These are phyloP conservation scores for Sander lucioperca DNA, from an alignment of 2,113 vertebrate genomes.

Conservation along the genomic window DNA sequence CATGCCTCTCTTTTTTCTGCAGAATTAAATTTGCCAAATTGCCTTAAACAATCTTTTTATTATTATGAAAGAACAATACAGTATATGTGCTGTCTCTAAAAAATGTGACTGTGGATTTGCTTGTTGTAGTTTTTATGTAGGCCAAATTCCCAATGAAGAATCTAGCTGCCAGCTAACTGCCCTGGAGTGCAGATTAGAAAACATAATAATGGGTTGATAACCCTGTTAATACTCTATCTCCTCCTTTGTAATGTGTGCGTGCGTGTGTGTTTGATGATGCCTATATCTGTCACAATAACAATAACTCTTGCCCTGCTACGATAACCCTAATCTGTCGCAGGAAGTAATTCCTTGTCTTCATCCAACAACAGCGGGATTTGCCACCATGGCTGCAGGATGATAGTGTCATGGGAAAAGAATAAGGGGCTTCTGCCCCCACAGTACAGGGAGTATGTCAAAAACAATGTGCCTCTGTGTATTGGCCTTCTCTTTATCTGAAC, in stretches of 20 bases:
- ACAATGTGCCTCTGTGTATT: conserved; percentile 56
- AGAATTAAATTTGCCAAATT: conserved; percentile 26
- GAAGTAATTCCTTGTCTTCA: conserved; percentile 79
- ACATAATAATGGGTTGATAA: conserved; percentile 63
- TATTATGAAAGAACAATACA: conserved; percentile 26
- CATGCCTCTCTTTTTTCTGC: not conserved
- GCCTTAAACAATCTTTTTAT: conserved; percentile 21
- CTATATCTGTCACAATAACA: conserved; percentile 68
- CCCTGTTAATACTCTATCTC: conserved; percentile 57
- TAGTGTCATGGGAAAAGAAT: conserved; percentile 75
- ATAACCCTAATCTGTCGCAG: conserved; percentile 81
- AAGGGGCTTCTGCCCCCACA: conserved; percentile 61
- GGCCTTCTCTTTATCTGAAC: conserved; percentile 58
- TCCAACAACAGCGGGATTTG: conserved; percentile 76
- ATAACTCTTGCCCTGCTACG: conserved; percentile 63
- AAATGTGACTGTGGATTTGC: conserved; percentile 32
- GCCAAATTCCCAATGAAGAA: conserved; percentile 59
- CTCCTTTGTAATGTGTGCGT: conserved; percentile 8
- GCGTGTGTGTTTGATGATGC: conserved; percentile 9
- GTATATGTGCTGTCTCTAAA: not conserved
- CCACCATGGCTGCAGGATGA: conserved; percentile 66
- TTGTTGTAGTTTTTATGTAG: conserved; percentile 56
- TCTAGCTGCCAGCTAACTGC: conserved; percentile 53
- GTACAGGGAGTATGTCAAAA: conserved; percentile 66
- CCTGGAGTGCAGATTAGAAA: conserved; percentile 65